Percentiles rank a stretch among this genome's conserved stretches.
These are phyloP conservation scores for Gallinago paraguaiae DNA, from an alignment of 2,113 vertebrate species.

Conservation along the genomic window DNA sequence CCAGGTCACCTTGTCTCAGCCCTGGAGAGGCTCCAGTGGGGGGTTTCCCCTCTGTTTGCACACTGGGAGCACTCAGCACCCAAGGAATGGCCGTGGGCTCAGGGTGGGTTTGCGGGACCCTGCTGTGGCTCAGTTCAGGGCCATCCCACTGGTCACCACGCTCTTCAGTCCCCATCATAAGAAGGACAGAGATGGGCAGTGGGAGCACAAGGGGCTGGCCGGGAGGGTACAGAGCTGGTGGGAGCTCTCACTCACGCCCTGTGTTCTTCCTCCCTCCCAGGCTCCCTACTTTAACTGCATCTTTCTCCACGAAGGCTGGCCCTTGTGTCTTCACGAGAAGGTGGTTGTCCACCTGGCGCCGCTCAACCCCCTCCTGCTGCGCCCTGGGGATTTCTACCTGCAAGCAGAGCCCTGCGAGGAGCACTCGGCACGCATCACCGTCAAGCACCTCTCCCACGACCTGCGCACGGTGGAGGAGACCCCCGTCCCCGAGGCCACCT, in stretches of 20 bases:
- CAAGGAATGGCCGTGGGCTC: rapidly evolving
- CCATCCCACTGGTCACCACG: rapidly evolving
- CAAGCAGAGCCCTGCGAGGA: constrained; percentile 82
- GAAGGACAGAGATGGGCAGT: rapidly evolving
- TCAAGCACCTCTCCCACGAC: constrained; percentile 84
- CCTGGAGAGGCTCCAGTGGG: background rate
- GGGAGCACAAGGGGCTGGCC: rapidly evolving
- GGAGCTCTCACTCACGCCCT: background rate
- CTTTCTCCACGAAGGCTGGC: constrained; percentile 91
- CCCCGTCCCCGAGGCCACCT: constrained; percentile 73
- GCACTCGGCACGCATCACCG: constrained; percentile 78
- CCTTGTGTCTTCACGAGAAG: constrained; percentile 83
- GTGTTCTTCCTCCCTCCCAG: constrained; percentile 66
- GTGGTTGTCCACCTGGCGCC: constrained; percentile 86
- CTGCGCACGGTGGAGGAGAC: constrained; percentile 79
- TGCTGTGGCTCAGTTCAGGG: background rate
- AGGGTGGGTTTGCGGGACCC: background rate
- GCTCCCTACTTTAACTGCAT: constrained; percentile 81
- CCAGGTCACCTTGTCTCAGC: background rate
- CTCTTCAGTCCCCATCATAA: background rate
- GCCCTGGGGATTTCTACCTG: constrained; percentile 87
- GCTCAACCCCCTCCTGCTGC: constrained; percentile 80
- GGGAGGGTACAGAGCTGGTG: background rate
- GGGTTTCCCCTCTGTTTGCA: background rate
- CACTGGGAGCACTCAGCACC: rapidly evolving